Base-by-base conservation (phyloP, 2,888 invertebrate species). In the Ctena decussata region DNA sequence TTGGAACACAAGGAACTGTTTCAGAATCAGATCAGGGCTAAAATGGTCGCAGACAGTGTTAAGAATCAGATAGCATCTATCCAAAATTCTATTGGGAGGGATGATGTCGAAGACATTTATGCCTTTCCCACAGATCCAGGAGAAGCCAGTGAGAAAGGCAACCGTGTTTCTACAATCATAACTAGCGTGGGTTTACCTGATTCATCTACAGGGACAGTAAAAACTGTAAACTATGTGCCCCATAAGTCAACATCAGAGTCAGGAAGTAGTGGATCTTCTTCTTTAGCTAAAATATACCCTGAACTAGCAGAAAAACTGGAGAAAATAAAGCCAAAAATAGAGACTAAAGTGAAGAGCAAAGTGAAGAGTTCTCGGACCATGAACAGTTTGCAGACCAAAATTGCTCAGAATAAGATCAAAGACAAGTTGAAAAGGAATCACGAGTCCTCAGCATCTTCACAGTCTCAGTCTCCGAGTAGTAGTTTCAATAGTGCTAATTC, bases 361-460 rank as follows among this genome's bases (percentile, higher is more conserved):
- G 90, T 86, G 53, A 89, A 91, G 71, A 94, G 93, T 84, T 95
- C 95, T n/a, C 91, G 95, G 75, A 95, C 95, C 44, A 94, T 96
- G 94, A 95, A 95, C 86, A 94, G 95, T 80, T 89, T 96, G 70
- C 95, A 96, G 89, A 95, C 95, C 46, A 95, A 95, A 92, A 96
- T 96, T 86, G 96, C 96, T 82, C 95, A 96, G 87, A 96, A 95
- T 86, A 95, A 94, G 89, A 95, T 96, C 35, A 94, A 95, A 84
- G 95, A 96, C 87, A 96, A 96, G 82, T 88, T 95, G 76, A 94
- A 94, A 88, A 92, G 89, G 65, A 91, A 86, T 85, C 89, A 91
- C 57, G 87, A 90, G 53, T 86, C 90, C 30, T 85, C 89, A 15
- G 83, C 87, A 44, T 79, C 86, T 11, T 89, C 91, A 41, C 46